Conservation (phyloP, 1,140 invertebrate genomes). For the Drosophila parvula region DNA sequence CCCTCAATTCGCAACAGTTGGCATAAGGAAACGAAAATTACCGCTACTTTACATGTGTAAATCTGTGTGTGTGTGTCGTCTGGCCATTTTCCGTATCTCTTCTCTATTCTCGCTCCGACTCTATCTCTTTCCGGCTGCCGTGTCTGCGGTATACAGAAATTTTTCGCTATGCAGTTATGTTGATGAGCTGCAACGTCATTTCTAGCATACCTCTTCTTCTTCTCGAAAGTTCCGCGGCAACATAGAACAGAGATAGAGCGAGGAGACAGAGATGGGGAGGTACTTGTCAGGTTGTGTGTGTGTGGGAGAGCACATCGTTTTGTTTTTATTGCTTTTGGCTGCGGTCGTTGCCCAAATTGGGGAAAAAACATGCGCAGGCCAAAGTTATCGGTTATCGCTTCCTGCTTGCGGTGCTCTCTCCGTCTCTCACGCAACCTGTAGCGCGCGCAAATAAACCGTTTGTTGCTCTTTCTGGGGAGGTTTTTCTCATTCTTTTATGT, state of each 20-base stretch:
- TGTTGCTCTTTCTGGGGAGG: slow-evolving; percentile 58
- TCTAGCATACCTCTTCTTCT: slow-evolving; percentile 44
- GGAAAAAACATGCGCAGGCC: slow-evolving; percentile 63
- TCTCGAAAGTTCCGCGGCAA: slow-evolving; percentile 60
- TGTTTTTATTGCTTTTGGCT: slow-evolving; percentile 60
- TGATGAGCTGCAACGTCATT: slow-evolving; percentile 56
- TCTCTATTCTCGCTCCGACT: slow-evolving; percentile 7
- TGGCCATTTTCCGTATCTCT: slow-evolving; percentile 52
- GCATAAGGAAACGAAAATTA: slow-evolving; percentile 22
- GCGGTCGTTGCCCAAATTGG: slow-evolving; percentile 74
- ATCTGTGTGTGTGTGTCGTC: slow-evolving; percentile 41
- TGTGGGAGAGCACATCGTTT: slow-evolving; percentile 26
- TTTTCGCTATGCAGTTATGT: slow-evolving; percentile 39
- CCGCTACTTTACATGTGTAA: slow-evolving; percentile 41
- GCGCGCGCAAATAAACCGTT: slow-evolving; percentile 41
- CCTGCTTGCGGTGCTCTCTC: slow-evolving; percentile 51
- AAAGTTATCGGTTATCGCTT: slow-evolving; percentile 61
- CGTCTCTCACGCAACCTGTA: slow-evolving; percentile 53
- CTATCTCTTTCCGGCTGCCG: slow-evolving; percentile 10
- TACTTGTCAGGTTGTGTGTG: not conserved
- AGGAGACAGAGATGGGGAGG: slow-evolving; percentile 6
- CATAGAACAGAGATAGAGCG: slow-evolving; percentile 43
- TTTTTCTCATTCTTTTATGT: slow-evolving; percentile 19
- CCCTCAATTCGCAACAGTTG: slow-evolving; percentile 41
- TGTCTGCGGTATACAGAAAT: slow-evolving; percentile 54